These are phyloP conservation scores for Callospermophilus lateralis DNA, from an alignment of 2,113 vertebrate species.

Conservation along the genomic window DNA sequence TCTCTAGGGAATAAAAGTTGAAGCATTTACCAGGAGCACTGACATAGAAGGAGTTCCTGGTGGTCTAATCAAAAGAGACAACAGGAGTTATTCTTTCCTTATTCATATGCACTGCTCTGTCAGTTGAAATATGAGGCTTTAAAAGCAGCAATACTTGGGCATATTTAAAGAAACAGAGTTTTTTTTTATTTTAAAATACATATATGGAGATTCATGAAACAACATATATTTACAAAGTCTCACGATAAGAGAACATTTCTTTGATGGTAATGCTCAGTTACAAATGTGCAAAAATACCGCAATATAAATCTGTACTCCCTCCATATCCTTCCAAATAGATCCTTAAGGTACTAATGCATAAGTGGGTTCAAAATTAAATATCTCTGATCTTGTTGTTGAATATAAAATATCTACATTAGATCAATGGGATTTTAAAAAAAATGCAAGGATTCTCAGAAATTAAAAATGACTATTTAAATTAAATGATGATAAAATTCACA, in stretches of 20 bases:
- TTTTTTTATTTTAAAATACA: neutral
- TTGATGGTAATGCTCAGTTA: neutral
- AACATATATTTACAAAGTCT: neutral
- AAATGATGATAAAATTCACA: neutral
- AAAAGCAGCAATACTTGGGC: rapidly evolving
- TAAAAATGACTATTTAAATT: neutral
- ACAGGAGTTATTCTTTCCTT: constrained; percentile 42
- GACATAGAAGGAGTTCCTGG: constrained; percentile 49
- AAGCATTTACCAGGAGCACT: constrained; percentile 68
- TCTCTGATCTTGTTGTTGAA: neutral
- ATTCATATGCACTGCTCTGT: neutral
- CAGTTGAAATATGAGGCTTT: neutral
- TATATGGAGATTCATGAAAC: rapidly evolving
- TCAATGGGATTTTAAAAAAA: neutral
- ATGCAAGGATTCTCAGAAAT: neutral
- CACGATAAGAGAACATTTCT: neutral
- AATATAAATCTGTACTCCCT: neutral
- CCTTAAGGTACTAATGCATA: neutral
- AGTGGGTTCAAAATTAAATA: neutral
- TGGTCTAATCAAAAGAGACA: neutral
- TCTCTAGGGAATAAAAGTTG: constrained; percentile 71
- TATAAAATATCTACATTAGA: neutral
- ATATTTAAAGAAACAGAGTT: neutral
- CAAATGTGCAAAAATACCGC: neutral
- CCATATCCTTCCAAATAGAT: neutral